Evolutionary conservation across 2,888 invertebrate genomes (phyloP).

Genomic region (Tetheella fluctuosa): DNA sequence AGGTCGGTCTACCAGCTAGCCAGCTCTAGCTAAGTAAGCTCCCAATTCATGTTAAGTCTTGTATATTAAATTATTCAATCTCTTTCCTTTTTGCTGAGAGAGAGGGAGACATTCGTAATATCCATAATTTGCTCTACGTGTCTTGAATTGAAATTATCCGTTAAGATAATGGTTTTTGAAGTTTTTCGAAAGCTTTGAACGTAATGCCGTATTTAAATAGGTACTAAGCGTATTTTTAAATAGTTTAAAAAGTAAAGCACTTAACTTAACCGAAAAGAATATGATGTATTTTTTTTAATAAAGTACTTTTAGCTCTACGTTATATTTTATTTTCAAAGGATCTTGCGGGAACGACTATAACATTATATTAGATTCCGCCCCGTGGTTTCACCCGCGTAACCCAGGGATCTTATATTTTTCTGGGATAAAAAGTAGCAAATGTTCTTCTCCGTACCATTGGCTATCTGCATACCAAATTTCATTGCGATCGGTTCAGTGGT

Average conservation of each 20-base stretch:
- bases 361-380: too few relatives aligned
- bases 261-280: too few relatives aligned
- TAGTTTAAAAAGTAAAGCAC: neutral
- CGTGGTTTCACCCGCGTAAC: too few relatives aligned
- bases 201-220: neutral
- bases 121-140: neutral
- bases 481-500: too few relatives aligned
- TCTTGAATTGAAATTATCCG: neutral
- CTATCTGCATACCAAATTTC: too few relatives aligned
- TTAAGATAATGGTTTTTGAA: neutral
- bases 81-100: neutral
- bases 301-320: too few relatives aligned
- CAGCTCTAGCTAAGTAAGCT: neutral
- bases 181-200: neutral
- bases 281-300: too few relatives aligned
- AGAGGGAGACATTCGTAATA: neutral
- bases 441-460: too few relatives aligned
- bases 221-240: neutral
- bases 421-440: too few relatives aligned
- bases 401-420: too few relatives aligned
- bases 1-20: neutral
- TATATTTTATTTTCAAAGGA: too few relatives aligned
- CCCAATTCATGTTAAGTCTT: neutral
- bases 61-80: neutral
- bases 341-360: too few relatives aligned